Base-by-base conservation (phyloP, 2,113 vertebrate genomes). In the Gymnarchus niloticus region DNA sequence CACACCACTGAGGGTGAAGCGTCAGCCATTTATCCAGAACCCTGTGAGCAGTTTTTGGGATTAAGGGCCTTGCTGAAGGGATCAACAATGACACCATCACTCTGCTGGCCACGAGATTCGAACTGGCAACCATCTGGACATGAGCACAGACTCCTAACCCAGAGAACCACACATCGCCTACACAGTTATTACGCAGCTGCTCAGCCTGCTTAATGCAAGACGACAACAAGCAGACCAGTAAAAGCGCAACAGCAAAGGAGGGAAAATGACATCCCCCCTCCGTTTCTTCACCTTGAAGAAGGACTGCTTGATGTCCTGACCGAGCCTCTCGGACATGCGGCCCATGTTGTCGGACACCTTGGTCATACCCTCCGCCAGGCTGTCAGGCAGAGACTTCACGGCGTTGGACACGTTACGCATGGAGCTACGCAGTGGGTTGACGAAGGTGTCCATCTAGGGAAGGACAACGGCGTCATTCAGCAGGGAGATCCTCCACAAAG, bases 291-390 rank as follows among this genome's bases (percentile, higher is more conserved):
- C 98, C 98, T 99, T 99, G 90, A 98, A 95, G 93, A 99, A 97
- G 88, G 97, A 98, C 90, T 98, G 97, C 92, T 96, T 97, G 93
- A 99, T 93, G 92, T 99, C 98, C 95, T 99, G 98, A 91, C 98
- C 97, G 89, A 99, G 88, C 91, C 95, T 95, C 92, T 99, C 98
- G 84, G 97, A 98, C 97, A 98, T 99, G 92, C 96, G 98, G 89
- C 97, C 98, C 97, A 99, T 95, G 95, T 99, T 99, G 93, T 99
- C 98, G 56, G 98, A 98, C 92, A 99, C 96, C 92, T 98, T 99
- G 92, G 92, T 99, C 97, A 99, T 97, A 89, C 98, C 98, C 90
- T 99, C 98, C 76, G 97, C 97, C 92, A 99, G 94, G 91, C 97
- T 99, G 95, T 99, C 98, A 78, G 98, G 98, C 89, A 99, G 92